phyloP scores from a whole-genome alignment of 2,888 invertebrate species.

The Biston betularia region DNA sequence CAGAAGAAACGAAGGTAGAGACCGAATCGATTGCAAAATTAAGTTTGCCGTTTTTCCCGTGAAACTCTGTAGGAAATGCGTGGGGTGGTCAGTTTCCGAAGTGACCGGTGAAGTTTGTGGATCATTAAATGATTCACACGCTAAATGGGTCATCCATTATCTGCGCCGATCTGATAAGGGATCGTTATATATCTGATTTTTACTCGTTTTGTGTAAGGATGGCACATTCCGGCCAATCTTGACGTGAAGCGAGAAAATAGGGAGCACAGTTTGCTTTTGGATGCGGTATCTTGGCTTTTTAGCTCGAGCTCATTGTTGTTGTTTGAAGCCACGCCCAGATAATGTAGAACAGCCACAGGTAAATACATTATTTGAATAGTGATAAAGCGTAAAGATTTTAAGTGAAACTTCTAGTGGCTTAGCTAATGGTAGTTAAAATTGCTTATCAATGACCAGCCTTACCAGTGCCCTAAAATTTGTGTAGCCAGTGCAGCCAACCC shows the following conservation, averaged over 20 bases:
- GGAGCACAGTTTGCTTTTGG: constrained; percentile 45
- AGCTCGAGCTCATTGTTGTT: no score
- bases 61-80: neutral
- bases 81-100: constrained; percentile 22
- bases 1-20: constrained; percentile 45
- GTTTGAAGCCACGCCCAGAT: no score
- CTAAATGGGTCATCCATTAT: constrained; percentile 84
- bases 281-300: constrained; percentile 47
- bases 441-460: no score
- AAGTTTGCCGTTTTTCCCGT: constrained; percentile 22
- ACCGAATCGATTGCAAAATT: constrained; percentile 46
- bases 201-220: constrained; percentile 64
- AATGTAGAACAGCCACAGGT: no score
- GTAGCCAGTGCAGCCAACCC: no score
- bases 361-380: no score
- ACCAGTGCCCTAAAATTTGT: no score
- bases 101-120: constrained; percentile 50
- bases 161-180: constrained; percentile 79
- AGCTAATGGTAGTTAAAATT: no score
- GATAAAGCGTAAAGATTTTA: no score
- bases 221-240: constrained; percentile 70
- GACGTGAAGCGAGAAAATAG: constrained; percentile 45
- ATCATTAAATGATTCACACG: constrained; percentile 73
- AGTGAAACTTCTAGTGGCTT: no score
- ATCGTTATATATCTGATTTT: constrained; percentile 70